phyloP scores from a whole-genome alignment of 2,797 vertebrate genomes.

The Myotis vivesi region DNA sequence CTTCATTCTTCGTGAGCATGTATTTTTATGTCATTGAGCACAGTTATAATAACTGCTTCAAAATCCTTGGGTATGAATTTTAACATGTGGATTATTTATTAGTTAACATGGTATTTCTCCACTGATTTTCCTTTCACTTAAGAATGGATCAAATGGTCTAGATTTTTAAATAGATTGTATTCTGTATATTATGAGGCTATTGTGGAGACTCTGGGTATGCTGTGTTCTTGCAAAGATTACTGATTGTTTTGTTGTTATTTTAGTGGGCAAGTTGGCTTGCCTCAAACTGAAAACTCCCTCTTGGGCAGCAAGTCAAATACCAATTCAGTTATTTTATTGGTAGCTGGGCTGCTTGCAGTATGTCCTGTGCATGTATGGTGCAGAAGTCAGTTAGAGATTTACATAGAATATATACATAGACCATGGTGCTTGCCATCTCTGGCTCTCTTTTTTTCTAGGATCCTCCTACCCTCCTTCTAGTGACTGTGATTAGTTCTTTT shows the following conservation, averaged over 20 bases:
- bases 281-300: neutral
- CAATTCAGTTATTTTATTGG: neutral
- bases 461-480: neutral
- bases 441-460: neutral
- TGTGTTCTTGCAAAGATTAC: neutral
- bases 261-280: neutral
- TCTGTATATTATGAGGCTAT: neutral
- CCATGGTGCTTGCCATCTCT: neutral
- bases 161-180: neutral
- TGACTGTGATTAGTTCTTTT: neutral
- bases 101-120: neutral
- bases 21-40: conserved; percentile 15
- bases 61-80: neutral
- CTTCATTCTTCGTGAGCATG: neutral
- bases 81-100: neutral
- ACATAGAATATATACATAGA: neutral
- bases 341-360: neutral
- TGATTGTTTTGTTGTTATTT: neutral
- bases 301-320: neutral
- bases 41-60: neutral
- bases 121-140: neutral
- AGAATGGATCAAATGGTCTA: neutral
- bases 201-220: neutral
- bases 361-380: neutral
- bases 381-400: neutral